These are phyloP conservation scores for Miltochrista miniata DNA, from an alignment of 2,888 invertebrate genomes.

Conservation along the genomic window DNA sequence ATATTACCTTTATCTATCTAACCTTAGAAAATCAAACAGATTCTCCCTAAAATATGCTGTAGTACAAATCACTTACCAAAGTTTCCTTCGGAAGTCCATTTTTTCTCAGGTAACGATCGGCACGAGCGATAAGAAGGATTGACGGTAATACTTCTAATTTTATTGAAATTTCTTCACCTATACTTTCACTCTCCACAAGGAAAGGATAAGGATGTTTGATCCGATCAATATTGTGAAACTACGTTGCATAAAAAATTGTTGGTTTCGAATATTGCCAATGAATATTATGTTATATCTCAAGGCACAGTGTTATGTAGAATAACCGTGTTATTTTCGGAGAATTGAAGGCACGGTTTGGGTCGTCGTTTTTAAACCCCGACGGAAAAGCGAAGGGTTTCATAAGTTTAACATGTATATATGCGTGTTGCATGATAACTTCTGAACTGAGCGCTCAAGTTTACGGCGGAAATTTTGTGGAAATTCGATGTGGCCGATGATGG, in stretches of 20 bases:
- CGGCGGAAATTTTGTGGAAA: too few relatives aligned
- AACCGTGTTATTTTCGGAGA: too few relatives aligned
- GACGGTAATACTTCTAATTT: slow-evolving; percentile 42
- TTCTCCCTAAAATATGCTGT: background rate
- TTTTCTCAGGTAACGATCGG: slow-evolving; percentile 29
- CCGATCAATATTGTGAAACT: slow-evolving; percentile 14
- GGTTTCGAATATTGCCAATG: background rate
- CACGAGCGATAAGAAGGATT: slow-evolving; percentile 35
- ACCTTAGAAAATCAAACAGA: too few relatives aligned
- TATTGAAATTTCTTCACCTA: slow-evolving; percentile 32
- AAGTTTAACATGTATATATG: too few relatives aligned
- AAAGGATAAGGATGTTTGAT: slow-evolving; percentile 22
- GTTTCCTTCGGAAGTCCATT: slow-evolving; percentile 24
- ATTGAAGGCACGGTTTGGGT: too few relatives aligned
- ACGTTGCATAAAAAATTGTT: slow-evolving; percentile 4
- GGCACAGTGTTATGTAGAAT: too few relatives aligned
- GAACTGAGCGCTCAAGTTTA: too few relatives aligned
- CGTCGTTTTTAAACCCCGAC: too few relatives aligned
- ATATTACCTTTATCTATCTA: background rate
- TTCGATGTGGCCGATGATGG: too few relatives aligned
- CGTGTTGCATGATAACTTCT: too few relatives aligned
- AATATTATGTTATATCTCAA: background rate
- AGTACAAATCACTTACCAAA: slow-evolving; percentile 33
- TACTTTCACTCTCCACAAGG: slow-evolving; percentile 29
- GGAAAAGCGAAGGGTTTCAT: too few relatives aligned